Evolutionary conservation across 2,113 vertebrate genomes (phyloP), one percentile per base, ranked within the genome.

Genomic region (Pitta sordida): DNA sequence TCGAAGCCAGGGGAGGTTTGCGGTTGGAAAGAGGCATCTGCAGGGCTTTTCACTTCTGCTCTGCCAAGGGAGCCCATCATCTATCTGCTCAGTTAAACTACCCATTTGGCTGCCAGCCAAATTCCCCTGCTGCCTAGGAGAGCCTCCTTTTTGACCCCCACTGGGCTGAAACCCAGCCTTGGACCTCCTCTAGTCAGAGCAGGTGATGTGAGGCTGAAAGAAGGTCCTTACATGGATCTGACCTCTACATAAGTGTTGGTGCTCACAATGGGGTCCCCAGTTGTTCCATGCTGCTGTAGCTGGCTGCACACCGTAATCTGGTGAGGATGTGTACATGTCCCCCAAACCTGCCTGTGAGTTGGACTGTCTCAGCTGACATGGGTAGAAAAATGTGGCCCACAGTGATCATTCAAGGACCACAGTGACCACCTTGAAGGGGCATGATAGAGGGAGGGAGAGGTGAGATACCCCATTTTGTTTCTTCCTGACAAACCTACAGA

Each of bases 231-330:
- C 8, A 7, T 9, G 27, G 21, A 41, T 37, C 44, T 63, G 60
- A 34, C 9, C 24, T 76, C n/a, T 22, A 26, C 36, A 11, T 22
- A 29, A 39, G 10, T 22, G 6, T 13, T 44, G 9, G 23, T 86
- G 22, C 23, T 13, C 26, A 8, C 0, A 0, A 0, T 67, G 20
- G 7, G 17, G 5, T 3, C 22, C 41, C 58, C 64, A 32, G 11
- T 8, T 48, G 12, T 64, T 85, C 29, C 44, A 18, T 23, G 23
- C 30, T 69, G 20, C 49, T 23, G 23, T 27, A 65, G 20, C 49
- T 83, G 30, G 15, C 36, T 75, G 14, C 44, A 76, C 22, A 24
- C 2, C 8, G 77, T 21, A 76, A 22, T 37, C 24, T 77, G 19
- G 5, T 67, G 63, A 34, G n/a, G 60, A 24, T 3, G 7, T 19